Percentiles rank a stretch among this genome's conserved stretches.
These are phyloP conservation scores for Protodeltote pygarga DNA, from an alignment of 2,888 invertebrate genomes.

Conservation along the genomic window DNA sequence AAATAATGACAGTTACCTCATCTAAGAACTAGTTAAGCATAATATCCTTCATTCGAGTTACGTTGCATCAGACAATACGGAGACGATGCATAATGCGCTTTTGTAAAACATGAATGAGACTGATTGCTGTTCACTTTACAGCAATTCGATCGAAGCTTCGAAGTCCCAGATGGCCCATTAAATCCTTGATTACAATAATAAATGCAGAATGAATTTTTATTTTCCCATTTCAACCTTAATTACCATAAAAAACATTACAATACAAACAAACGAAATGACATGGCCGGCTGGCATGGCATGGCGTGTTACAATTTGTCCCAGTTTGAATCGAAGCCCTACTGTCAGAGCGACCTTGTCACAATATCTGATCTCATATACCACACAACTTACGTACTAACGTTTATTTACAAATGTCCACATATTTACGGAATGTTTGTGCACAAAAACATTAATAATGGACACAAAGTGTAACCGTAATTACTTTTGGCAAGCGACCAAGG, in stretches of 20 bases:
- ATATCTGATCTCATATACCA: slow-evolving; percentile 22
- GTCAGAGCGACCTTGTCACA: slow-evolving; percentile 55
- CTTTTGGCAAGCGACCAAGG: slow-evolving; percentile 49
- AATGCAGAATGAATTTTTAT: slow-evolving; percentile 14
- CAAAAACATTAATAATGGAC: slow-evolving; percentile 31
- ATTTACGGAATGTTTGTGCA: slow-evolving; percentile 26
- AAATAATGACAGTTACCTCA: slow-evolving; percentile 13
- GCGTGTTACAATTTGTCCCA: slow-evolving; percentile 48
- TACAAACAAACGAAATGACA: slow-evolving; percentile 23
- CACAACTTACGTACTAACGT: background rate
- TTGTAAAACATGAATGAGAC: background rate
- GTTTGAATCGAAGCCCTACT: slow-evolving; percentile 62
- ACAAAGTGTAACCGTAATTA: slow-evolving; percentile 40
- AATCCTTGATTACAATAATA: slow-evolving; percentile 12
- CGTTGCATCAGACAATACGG: background rate
- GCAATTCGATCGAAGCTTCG: background rate
- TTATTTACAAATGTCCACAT: background rate
- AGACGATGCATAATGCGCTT: background rate
- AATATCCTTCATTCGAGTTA: slow-evolving; percentile 2
- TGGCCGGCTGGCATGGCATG: slow-evolving; percentile 25
- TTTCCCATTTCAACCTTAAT: slow-evolving; percentile 25
- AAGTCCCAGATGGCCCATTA: slow-evolving; percentile 5
- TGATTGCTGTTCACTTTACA: background rate
- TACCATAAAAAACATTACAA: slow-evolving; percentile 39
- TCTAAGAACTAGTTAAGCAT: background rate